Percentiles rank a stretch among this genome's conserved stretches.
Conservation (phyloP, 2,797 vertebrate genomes). For the Ispidina lecontei region DNA sequence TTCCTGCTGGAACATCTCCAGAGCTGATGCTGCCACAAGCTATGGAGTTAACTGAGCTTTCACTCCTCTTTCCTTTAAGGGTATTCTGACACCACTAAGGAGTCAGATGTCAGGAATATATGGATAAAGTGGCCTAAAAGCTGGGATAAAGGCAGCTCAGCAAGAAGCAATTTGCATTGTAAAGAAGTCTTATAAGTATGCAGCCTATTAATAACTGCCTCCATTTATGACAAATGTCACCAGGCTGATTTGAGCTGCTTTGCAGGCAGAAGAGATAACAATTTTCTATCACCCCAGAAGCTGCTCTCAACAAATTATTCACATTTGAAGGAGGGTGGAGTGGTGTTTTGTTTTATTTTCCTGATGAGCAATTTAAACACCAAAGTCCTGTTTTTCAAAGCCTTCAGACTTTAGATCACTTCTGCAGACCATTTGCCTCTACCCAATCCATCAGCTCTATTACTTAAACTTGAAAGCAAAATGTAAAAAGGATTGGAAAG, state of each 20-base stretch:
- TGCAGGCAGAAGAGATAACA: slow-evolving; percentile 19
- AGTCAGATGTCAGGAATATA: background rate
- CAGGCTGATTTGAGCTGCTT: slow-evolving; percentile 50
- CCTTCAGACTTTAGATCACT: background rate
- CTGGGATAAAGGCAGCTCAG: background rate
- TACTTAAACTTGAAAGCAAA: background rate
- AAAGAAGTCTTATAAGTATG: slow-evolving; percentile 40
- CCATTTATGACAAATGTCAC: slow-evolving; percentile 50
- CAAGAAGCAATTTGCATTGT: slow-evolving; percentile 55
- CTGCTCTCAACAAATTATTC: slow-evolving; percentile 27
- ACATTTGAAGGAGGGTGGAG: background rate
- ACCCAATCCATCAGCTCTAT: background rate
- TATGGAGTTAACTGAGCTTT: background rate
- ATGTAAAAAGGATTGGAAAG: background rate
- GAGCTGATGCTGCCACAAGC: background rate
- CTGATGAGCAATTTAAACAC: background rate
- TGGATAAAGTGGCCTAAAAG: background rate
- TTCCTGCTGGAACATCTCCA: background rate
- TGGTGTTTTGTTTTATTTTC: background rate
- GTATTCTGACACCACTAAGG: background rate
- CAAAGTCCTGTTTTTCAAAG: background rate
- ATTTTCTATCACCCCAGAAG: slow-evolving; percentile 2
- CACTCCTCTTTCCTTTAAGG: background rate
- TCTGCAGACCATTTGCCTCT: background rate
- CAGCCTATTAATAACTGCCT: slow-evolving; percentile 56